Evolutionary conservation across 2,888 invertebrate genomes (phyloP), one percentile per base, ranked within the genome.

Genomic region (Flabesymbios commensalis): DNA sequence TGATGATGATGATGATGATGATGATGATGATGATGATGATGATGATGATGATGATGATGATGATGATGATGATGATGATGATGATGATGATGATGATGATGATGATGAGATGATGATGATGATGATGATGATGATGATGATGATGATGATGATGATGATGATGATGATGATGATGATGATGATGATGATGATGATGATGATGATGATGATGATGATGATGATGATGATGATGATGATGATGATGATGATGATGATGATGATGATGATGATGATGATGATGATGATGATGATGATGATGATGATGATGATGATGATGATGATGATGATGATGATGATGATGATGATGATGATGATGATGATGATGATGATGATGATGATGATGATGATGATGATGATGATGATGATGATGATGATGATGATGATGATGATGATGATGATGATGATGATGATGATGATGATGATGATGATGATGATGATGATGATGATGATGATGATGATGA

Each of bases 1-100:
- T 52, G 51, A 58, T 31, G 58, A 52, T 36, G 52, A 36, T 53
- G 51, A 52, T 57, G 57, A 52, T 57, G 57, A 57, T 55, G 57
- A 57, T 56, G 57, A 57, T 55, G 57, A 55, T 57, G 51, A 57
- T 55, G 32, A 26, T 57, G 49, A 36, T 53, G 49, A 51, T 32
- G 57, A 51, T 33, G 57, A 39, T 56, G 57, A 28, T 55, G 57
- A 57, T 57, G 51, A 57, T 55, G 52, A 28, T 19, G 57, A 52
- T 45, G 52, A 28, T 7, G 58, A 39, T 36, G 24, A 39, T 10
- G 36, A 52, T 36, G 49, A 39, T 57, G 58, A 51, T 53, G 58
- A 39, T 32, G 58, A 51, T 33, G 32, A 51, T 51, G 58, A 41
- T 55, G 58, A 51, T 24, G 58, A 39, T 57, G 39, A 51, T 57